These are phyloP conservation scores for Meteorus colon DNA, from an alignment of 2,888 invertebrate genomes.

Conservation along the genomic window DNA sequence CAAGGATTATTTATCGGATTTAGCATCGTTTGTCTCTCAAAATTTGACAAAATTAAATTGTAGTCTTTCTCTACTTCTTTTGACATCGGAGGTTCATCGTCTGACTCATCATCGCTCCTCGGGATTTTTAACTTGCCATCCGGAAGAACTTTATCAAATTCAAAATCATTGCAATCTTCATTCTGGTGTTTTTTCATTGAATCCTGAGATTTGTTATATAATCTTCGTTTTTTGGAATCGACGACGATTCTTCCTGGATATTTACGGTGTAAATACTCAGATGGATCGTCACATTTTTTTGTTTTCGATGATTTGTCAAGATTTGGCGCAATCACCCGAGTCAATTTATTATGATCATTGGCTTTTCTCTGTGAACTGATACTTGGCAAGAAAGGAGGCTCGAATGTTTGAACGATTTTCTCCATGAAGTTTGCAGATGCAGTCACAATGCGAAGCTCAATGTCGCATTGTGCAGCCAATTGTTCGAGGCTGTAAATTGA, in stretches of 20 bases:
- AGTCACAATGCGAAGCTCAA: slow-evolving; percentile 59
- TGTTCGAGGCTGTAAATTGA: slow-evolving; percentile 58
- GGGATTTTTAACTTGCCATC: slow-evolving; percentile 61
- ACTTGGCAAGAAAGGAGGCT: slow-evolving; percentile 53
- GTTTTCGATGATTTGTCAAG: slow-evolving; percentile 13
- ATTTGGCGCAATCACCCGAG: not conserved
- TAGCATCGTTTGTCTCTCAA: slow-evolving; percentile 39
- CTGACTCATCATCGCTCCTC: slow-evolving; percentile 48
- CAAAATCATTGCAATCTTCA: slow-evolving; percentile 55
- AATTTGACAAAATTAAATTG: slow-evolving; percentile 44
- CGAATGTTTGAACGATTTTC: slow-evolving; percentile 62
- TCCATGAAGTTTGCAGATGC: slow-evolving; percentile 64
- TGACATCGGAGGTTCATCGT: slow-evolving; percentile 45
- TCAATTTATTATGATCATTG: not conserved
- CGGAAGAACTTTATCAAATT: slow-evolving; percentile 57
- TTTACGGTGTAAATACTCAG: slow-evolving; percentile 58
- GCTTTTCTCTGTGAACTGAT: slow-evolving; percentile 43
- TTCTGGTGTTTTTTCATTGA: not conserved
- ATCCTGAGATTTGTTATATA: slow-evolving; percentile 48
- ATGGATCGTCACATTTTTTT: slow-evolving; percentile 55
- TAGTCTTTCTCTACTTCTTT: slow-evolving; percentile 38
- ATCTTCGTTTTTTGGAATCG: slow-evolving; percentile 53
- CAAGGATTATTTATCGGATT: slow-evolving; percentile 29
- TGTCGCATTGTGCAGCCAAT: slow-evolving; percentile 58
- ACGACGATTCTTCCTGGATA: slow-evolving; percentile 56